A percentile compares a stretch with the other conserved stretches of the same genome.
Conservation (phyloP, 2,888 invertebrate species). For the Keiferia lycopersicella region DNA sequence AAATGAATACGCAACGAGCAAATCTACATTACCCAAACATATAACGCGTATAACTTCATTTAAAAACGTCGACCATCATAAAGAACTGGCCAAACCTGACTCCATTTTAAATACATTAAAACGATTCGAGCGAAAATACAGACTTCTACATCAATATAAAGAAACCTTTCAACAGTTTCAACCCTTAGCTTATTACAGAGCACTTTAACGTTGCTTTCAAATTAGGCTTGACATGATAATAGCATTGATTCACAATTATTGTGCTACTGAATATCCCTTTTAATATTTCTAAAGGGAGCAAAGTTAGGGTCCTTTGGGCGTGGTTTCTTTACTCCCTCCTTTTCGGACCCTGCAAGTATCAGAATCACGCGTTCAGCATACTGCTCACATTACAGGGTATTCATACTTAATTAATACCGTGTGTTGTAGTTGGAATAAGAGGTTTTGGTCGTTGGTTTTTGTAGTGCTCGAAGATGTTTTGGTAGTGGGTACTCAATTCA, state of each 20-base stretch:
- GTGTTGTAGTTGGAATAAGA: constrained; percentile 39
- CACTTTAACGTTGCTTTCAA: constrained; percentile 63
- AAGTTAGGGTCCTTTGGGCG: constrained; percentile 55
- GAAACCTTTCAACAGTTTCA: constrained; percentile 33
- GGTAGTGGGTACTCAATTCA: not conserved
- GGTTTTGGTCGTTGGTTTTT: constrained; percentile 55
- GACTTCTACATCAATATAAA: constrained; percentile 30
- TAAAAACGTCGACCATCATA: not conserved
- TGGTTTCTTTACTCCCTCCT: constrained; percentile 58
- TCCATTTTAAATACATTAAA: constrained; percentile 11
- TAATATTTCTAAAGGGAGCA: constrained; percentile 52
- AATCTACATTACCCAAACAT: not conserved
- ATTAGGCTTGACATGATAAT: constrained; percentile 76
- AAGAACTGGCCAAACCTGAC: constrained; percentile 3
- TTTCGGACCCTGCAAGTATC: constrained; percentile 50
- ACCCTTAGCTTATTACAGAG: constrained; percentile 46
- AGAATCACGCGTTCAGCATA: constrained; percentile 68
- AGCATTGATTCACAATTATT: constrained; percentile 72
- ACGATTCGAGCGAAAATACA: constrained; percentile 24
- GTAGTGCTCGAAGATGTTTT: not conserved
- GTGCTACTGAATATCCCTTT: constrained; percentile 62
- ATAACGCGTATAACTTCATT: not conserved
- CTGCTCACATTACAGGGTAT: constrained; percentile 74
- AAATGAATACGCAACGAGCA: not conserved
- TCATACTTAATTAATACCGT: constrained; percentile 78